These are phyloP conservation scores for Operophtera brumata DNA, from an alignment of 2,888 invertebrate species.

Conservation along the genomic window DNA sequence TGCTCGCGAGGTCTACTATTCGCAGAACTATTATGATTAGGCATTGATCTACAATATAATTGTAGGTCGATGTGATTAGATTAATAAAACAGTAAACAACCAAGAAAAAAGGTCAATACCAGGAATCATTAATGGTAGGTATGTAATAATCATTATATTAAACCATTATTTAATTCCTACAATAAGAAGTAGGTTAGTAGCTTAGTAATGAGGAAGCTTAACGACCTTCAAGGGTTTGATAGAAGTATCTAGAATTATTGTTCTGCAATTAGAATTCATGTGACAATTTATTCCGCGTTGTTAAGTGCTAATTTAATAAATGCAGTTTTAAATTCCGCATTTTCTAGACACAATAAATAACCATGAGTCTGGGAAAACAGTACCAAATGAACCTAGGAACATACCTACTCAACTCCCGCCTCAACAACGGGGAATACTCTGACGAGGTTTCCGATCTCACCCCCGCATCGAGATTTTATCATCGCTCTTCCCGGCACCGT, in stretches of 20 bases:
- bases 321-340: slow-evolving; percentile 27
- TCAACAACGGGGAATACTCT: no score
- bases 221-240: slow-evolving; percentile 34
- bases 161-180: slow-evolving; percentile 17
- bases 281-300: slow-evolving; percentile 41
- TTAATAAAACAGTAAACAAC: neutral
- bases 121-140: neutral
- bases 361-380: neutral
- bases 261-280: slow-evolving; percentile 34
- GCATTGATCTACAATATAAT: no score
- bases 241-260: slow-evolving; percentile 19
- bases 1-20: no score
- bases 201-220: slow-evolving; percentile 41
- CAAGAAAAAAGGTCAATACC: neutral
- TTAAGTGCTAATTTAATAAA: slow-evolving; percentile 30
- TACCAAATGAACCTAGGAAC: no score
- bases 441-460: no score
- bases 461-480: no score
- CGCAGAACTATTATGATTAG: no score
- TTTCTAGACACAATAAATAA: slow-evolving; percentile 9
- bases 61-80: no score
- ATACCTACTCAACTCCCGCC: no score
- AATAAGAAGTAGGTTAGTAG: slow-evolving; percentile 41
- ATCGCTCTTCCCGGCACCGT: no score
- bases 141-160: slow-evolving; percentile 4